A percentile compares a stretch with the other conserved stretches of the same genome.
phyloP scores from a whole-genome alignment of 2,797 vertebrate genomes.

The Distichodus sexfasciatus region DNA sequence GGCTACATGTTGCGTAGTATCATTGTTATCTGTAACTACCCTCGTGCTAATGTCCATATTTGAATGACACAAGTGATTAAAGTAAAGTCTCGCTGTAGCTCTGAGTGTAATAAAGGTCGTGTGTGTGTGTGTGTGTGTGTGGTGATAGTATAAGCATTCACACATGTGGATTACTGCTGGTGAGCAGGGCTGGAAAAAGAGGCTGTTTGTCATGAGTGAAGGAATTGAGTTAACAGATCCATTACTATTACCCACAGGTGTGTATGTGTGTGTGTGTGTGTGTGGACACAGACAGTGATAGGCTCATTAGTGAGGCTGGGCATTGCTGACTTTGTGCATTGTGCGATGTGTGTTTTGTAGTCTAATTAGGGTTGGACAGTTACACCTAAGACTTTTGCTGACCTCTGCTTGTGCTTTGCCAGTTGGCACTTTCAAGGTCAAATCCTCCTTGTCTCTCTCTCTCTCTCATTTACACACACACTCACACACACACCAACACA shows the following conservation, averaged over 20 bases:
- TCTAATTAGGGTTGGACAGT: conserved; percentile 48
- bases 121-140: too few relatives aligned
- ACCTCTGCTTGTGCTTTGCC: conserved; percentile 36
- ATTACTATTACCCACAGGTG: not conserved
- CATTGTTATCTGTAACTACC: too few relatives aligned
- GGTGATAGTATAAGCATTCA: too few relatives aligned
- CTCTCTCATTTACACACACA: conserved; percentile 21
- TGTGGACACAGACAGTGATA: conserved; percentile 26
- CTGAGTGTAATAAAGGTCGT: too few relatives aligned
- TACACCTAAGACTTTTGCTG: conserved; percentile 40
- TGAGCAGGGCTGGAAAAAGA: not conserved
- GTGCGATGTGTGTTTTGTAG: conserved; percentile 11
- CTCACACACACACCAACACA: conserved; percentile 5
- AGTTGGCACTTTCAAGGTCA: conserved; percentile 16
- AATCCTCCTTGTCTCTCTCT: too few relatives aligned
- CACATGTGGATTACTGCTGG: too few relatives aligned
- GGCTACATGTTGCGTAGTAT: too few relatives aligned
- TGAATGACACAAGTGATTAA: too few relatives aligned
- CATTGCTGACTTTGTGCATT: conserved; percentile 14
- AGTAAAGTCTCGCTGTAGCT: too few relatives aligned
- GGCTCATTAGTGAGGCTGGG: conserved; percentile 44
- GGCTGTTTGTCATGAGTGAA: not conserved
- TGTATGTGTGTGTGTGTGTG: conserved; percentile 19
- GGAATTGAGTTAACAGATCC: conserved; percentile 14
- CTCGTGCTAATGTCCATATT: too few relatives aligned